phyloP scores from a whole-genome alignment of 2,797 vertebrate species.

The Anguilla marmorata region DNA sequence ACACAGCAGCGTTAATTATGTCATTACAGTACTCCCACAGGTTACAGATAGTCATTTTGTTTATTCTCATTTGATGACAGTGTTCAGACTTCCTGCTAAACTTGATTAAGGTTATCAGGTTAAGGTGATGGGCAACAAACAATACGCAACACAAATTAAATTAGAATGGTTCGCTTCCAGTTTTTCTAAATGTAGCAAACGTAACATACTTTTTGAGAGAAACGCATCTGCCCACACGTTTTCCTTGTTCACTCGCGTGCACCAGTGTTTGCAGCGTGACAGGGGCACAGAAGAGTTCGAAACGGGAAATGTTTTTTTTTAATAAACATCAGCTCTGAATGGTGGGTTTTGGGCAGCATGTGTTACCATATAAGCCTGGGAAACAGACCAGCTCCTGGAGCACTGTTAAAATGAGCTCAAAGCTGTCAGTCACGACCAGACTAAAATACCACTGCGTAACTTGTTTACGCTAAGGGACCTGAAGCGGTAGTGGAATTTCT shows the following conservation, averaged over 20 bases:
- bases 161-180: neutral
- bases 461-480: slow-evolving; percentile 50
- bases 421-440: slow-evolving; percentile 32
- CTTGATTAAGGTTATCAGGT: slow-evolving; percentile 11
- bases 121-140: neutral
- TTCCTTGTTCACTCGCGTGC: neutral
- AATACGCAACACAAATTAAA: neutral
- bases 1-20: neutral
- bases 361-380: slow-evolving; percentile 15
- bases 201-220: neutral
- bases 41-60: slow-evolving; percentile 18
- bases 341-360: neutral
- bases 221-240: neutral
- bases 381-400: slow-evolving; percentile 9
- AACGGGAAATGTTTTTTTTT: neutral
- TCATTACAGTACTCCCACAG: neutral
- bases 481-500: slow-evolving; percentile 49
- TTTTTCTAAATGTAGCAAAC: neutral
- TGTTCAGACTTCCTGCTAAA: neutral
- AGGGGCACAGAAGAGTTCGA: neutral
- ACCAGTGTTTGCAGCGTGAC: neutral
- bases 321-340: neutral
- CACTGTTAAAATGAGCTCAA: slow-evolving; percentile 31
- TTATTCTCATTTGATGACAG: neutral
- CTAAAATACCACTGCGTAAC: slow-evolving; percentile 35